phyloP scores from a whole-genome alignment of 2,113 vertebrate species.

The Heloderma charlesbogerti region DNA sequence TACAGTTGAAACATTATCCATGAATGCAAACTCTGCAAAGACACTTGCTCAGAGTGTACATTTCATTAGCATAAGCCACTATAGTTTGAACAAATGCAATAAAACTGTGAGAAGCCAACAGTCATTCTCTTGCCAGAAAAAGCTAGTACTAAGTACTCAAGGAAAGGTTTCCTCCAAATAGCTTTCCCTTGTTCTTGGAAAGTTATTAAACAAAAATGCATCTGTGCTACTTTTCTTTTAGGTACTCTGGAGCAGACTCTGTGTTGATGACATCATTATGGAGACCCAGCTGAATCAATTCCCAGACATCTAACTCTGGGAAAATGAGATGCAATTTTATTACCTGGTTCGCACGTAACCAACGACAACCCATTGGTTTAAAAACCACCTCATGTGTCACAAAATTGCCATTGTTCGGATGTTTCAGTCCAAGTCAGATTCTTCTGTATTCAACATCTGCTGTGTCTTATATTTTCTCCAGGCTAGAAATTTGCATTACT shows the following conservation, averaged over 20 bases:
- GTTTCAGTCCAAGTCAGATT: neutral
- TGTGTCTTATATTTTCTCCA: conserved; percentile 13
- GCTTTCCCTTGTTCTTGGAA: conserved; percentile 33
- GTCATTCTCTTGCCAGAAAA: conserved; percentile 59
- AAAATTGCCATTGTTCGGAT: conserved; percentile 12
- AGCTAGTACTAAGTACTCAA: conserved; percentile 55
- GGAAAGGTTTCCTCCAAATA: conserved; percentile 26
- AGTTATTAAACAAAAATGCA: conserved; percentile 61
- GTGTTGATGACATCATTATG: conserved; percentile 38
- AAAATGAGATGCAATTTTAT: conserved; percentile 1
- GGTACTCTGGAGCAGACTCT: conserved; percentile 50
- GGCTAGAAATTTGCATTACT: neutral
- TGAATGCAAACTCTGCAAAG: conserved; percentile 67
- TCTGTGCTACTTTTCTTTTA: conserved; percentile 46
- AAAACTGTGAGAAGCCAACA: conserved; percentile 65
- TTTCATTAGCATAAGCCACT: conserved; percentile 68
- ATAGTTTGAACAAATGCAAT: conserved; percentile 70
- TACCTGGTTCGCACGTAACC: too few relatives aligned
- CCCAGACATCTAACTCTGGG: conserved; percentile 5
- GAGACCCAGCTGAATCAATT: conserved; percentile 13
- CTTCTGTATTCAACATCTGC: conserved; percentile 1
- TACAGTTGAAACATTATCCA: conserved; percentile 66
- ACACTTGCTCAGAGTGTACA: conserved; percentile 62
- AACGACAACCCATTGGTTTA: too few relatives aligned
- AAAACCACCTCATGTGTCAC: neutral